Base-by-base conservation (phyloP, 1,140 invertebrate species). In the Lucilia cuprina region DNA sequence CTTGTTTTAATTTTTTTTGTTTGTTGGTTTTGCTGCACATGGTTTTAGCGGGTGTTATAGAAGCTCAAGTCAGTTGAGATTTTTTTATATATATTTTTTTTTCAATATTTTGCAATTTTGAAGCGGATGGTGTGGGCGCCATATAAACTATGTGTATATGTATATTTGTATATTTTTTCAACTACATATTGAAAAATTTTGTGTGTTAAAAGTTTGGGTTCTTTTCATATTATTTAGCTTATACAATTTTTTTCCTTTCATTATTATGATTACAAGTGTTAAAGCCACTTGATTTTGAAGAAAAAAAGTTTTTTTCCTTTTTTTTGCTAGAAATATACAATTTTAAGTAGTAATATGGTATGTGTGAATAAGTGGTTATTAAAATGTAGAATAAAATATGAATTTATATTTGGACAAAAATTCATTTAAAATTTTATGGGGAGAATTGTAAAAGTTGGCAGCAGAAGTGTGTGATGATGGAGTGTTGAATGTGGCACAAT, bases 41-140 rank as follows among this genome's bases (percentile, higher is more conserved):
- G 55, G n/a, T n/a, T 60, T 70, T 70, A 70, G 65, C 65, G 65
- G 65, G 65, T 70, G 65, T 70, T 70, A 70, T 70, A 21, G 65
- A 21, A 19, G 65, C 41, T 41, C 41, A 41, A 10, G 5, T 41
- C 10, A 41, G 41, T 41, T 41, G 41, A 41, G 41, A 41, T 41
- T 41, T 41, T n/a, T 41, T 10, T 41, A 41, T 41, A 41, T 41
- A 41, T 2, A 41, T 41, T 41, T 41, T 70, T 65, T 19, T 8
- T 65, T 70, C n/a, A 70, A 21, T 70, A 70, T 70, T 70, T 70
- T n/a, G 65, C 21, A 70, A 70, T 25, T 70, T 70, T 70, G 65
- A 19, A 70, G n/a, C 65, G 65, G 65, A 70, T 70, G 65, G 65
- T 70, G 65, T 70, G 65, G 65, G 65, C 65, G 65, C 65, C 65